These are phyloP conservation scores for Macaria notata DNA, from an alignment of 2,888 invertebrate species.

Conservation along the genomic window DNA sequence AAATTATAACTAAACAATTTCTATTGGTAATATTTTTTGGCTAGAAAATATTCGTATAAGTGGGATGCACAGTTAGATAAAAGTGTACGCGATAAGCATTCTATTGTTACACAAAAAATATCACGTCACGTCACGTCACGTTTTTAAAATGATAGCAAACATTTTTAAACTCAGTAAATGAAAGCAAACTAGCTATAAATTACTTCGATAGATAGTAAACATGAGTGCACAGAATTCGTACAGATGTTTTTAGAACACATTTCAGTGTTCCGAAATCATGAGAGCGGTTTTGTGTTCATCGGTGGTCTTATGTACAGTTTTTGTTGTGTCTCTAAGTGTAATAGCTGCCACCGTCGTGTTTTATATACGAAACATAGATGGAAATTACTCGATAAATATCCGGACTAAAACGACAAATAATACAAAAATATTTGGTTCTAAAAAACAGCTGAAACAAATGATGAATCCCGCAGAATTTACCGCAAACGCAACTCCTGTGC, in stretches of 20 bases:
- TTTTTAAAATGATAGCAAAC: no score
- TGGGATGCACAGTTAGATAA: no score
- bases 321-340: neutral
- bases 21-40: no score
- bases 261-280: conserved; percentile 7
- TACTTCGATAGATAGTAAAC: neutral
- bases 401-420: neutral
- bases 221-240: neutral
- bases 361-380: conserved; percentile 2
- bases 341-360: neutral
- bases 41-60: no score
- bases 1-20: no score
- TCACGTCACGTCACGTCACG: no score
- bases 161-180: no score
- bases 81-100: no score
- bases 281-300: conserved; percentile 11
- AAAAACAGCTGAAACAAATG: neutral
- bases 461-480: neutral
- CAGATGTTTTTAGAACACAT: conserved; percentile 5
- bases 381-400: neutral
- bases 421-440: neutral
- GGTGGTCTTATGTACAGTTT: neutral
- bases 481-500: neutral
- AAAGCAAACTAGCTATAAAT: no score
- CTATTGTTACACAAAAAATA: no score